These are phyloP conservation scores for Rhysida immarginata DNA, from an alignment of 1,140 invertebrate genomes.

Conservation along the genomic window DNA sequence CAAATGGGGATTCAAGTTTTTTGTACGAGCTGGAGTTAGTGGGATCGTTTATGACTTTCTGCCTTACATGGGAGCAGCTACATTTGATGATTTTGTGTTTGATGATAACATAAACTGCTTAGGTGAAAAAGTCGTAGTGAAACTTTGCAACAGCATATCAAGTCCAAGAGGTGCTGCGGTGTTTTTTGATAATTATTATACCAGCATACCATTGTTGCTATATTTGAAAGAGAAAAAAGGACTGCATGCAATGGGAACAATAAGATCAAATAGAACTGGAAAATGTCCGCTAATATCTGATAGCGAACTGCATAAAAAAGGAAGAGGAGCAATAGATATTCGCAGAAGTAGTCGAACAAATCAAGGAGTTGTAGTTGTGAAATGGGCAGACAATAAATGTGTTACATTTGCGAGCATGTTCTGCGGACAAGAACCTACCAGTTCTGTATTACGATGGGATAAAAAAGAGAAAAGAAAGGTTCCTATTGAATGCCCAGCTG, in stretches of 20 bases:
- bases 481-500: background rate
- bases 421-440: background rate
- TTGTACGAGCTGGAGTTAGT: background rate
- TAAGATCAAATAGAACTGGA: too few relatives aligned
- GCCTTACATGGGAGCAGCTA: background rate
- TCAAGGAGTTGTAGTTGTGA: background rate
- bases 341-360: background rate
- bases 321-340: background rate
- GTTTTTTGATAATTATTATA: background rate
- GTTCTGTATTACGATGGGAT: background rate
- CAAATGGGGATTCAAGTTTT: slow-evolving; percentile 11
- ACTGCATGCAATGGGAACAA: background rate
- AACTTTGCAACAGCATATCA: background rate
- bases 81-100: background rate
- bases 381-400: background rate
- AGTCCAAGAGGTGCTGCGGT: background rate
- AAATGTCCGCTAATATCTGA: background rate
- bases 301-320: background rate
- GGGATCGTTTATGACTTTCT: slow-evolving; percentile 1
- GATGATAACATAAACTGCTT: background rate
- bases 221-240: background rate
- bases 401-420: background rate
- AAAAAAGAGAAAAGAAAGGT: background rate
- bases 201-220: background rate
- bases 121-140: background rate